phyloP scores from a whole-genome alignment of 2,113 vertebrate genomes.

The Mirza zaza region DNA sequence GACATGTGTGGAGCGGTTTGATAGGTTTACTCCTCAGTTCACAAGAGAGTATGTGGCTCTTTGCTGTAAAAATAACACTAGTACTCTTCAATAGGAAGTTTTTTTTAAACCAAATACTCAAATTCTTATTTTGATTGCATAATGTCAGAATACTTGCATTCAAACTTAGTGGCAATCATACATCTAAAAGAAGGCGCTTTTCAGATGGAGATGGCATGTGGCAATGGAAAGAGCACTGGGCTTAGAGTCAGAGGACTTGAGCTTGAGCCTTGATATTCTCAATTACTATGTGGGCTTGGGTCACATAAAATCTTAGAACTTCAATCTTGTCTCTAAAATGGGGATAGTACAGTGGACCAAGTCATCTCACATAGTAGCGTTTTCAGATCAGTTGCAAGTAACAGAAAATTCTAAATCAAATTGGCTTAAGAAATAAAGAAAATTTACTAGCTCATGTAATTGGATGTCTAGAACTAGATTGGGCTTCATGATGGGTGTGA shows the following conservation, averaged over 20 bases:
- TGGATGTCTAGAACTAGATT: background rate
- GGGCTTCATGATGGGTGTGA: background rate
- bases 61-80: background rate
- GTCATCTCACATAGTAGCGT: background rate
- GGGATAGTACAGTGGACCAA: background rate
- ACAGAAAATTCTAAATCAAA: slow-evolving; percentile 6
- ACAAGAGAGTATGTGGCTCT: background rate
- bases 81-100: background rate
- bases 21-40: background rate
- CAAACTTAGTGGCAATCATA: background rate
- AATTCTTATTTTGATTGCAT: slow-evolving; percentile 25
- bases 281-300: background rate
- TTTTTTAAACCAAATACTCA: background rate
- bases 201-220: background rate
- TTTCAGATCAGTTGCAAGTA: background rate
- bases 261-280: background rate
- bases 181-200: background rate
- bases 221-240: background rate
- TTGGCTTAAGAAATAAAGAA: background rate
- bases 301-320: background rate
- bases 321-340: background rate
- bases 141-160: background rate
- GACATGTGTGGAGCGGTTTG: background rate
- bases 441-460: background rate
- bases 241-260: background rate